Evolutionary conservation across 2,888 invertebrate species (phyloP).

Genomic region (Formica aserva): DNA sequence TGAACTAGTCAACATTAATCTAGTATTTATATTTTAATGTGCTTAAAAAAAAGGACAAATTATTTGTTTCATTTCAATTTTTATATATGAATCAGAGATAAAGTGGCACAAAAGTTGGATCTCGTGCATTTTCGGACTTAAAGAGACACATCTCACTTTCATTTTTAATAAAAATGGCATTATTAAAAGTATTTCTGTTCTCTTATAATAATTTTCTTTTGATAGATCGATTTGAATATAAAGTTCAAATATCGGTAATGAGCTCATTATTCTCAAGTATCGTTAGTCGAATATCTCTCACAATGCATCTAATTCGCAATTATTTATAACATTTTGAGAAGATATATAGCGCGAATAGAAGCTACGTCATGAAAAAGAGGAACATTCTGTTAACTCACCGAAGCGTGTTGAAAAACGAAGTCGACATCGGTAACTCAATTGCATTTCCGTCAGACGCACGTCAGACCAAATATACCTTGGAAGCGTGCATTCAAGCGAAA

Average conservation of each 20-base stretch:
- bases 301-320: not conserved
- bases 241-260: not conserved
- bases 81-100: not conserved
- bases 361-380: not conserved
- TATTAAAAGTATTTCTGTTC: not conserved
- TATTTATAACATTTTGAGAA: not conserved
- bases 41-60: not conserved
- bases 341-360: not conserved
- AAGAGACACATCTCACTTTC: not conserved
- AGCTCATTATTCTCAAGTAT: not conserved
- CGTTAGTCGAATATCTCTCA: not conserved
- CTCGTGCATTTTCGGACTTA: not conserved
- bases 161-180: not conserved
- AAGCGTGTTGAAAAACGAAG: slow-evolving; percentile 45
- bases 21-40: not conserved
- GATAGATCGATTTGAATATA: not conserved
- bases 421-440: slow-evolving; percentile 63
- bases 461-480: slow-evolving; percentile 6
- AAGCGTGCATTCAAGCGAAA: not conserved
- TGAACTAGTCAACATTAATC: not conserved
- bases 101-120: not conserved
- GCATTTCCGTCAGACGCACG: slow-evolving; percentile 34
- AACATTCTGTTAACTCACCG: slow-evolving; percentile 61
- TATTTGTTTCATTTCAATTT: not conserved
- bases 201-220: not conserved